phyloP scores from a whole-genome alignment of 2,797 vertebrate species.

The Brotula barbata region DNA sequence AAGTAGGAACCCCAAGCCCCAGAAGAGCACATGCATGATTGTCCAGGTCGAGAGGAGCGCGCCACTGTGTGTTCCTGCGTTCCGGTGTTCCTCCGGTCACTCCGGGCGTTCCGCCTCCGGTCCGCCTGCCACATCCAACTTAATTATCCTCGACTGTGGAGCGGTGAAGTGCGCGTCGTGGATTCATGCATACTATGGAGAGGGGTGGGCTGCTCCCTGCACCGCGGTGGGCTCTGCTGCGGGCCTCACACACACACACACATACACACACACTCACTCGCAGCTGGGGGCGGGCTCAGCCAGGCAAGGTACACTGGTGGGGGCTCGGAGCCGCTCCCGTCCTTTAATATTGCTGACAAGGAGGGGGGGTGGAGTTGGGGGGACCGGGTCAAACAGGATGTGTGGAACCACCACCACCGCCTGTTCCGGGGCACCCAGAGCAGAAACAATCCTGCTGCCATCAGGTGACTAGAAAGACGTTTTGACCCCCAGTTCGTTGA shows the following conservation, averaged over 20 bases:
- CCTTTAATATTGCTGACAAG: constrained; percentile 34
- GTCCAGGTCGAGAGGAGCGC: constrained; percentile 76
- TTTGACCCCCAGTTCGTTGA: no score
- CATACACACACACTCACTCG: no score
- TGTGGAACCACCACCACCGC: no score
- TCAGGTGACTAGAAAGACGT: no score
- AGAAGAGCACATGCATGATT: constrained; percentile 92
- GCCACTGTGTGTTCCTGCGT: constrained; percentile 68
- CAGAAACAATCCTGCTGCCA: no score
- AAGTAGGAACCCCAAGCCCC: constrained; percentile 85
- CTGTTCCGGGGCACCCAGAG: no score
- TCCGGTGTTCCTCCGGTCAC: constrained; percentile 67
- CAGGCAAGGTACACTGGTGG: constrained; percentile 65
- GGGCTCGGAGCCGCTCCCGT: constrained; percentile 66
- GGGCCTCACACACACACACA: no score
- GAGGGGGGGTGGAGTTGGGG: no score
- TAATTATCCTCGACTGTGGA: constrained; percentile 69
- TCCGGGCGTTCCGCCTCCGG: constrained; percentile 65
- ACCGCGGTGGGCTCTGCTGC: constrained; percentile 61
- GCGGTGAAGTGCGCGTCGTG: constrained; percentile 37
- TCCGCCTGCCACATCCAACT: constrained; percentile 77
- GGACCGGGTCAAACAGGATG: no score
- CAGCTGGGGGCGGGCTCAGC: constrained; percentile 73
- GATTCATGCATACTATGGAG: no score
- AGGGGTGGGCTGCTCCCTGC: constrained; percentile 72